Evolutionary conservation across 30 jellyfish, hydroid and myxozoan genomes (phyloP).

Genomic region (Chironex yamaguchii): DNA sequence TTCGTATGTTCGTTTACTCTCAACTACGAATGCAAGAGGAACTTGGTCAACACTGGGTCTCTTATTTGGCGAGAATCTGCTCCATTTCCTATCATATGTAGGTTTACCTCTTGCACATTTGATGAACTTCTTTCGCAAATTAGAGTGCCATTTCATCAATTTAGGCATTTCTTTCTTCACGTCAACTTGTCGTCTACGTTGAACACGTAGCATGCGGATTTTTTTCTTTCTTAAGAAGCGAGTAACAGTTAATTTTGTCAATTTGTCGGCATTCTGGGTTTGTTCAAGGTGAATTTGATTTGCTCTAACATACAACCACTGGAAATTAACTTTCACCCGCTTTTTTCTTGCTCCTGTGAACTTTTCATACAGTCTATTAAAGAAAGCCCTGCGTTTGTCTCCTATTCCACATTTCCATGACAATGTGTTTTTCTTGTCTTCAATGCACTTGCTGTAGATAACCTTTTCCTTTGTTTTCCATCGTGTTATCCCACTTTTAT

Average conservation of each 20-base stretch:
- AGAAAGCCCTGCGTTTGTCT: not conserved
- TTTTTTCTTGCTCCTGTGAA: too few relatives aligned
- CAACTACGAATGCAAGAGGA: constrained; percentile 58
- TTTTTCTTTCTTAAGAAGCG: too few relatives aligned
- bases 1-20: constrained; percentile 45
- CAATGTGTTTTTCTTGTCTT: too few relatives aligned
- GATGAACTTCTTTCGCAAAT: not conserved
- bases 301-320: not conserved
- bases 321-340: not conserved
- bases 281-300: not conserved
- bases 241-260: not conserved
- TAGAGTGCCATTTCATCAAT: not conserved
- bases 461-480: too few relatives aligned
- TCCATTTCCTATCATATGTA: constrained; percentile 52
- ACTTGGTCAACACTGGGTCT: constrained; percentile 68
- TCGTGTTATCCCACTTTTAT: too few relatives aligned
- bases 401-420: too few relatives aligned
- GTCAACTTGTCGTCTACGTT: not conserved
- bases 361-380: too few relatives aligned
- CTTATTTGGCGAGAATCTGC: constrained; percentile 25
- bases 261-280: not conserved
- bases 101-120: not conserved
- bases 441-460: too few relatives aligned
- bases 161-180: not conserved
- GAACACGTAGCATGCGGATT: constrained; percentile 1